Conservation (phyloP, 2,113 vertebrate species). For the Rattus rattus region DNA sequence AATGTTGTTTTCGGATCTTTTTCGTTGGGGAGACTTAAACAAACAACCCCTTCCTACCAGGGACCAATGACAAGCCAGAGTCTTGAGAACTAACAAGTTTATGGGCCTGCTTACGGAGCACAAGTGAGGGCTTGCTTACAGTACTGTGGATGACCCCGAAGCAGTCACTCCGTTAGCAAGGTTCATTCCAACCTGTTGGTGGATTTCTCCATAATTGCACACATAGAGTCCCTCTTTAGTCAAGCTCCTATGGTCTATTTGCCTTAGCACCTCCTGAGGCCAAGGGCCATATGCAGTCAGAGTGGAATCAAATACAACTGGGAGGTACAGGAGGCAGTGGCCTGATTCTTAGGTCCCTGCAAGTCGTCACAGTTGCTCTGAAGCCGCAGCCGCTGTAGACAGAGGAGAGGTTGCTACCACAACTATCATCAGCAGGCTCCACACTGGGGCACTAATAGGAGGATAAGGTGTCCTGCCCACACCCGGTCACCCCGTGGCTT, state of each 20-base stretch:
- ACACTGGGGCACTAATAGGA: neutral
- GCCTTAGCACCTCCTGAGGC: neutral
- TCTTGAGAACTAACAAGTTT: no score
- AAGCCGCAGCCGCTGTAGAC: neutral
- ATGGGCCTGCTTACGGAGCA: neutral
- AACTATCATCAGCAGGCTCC: neutral
- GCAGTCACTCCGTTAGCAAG: fast-evolving
- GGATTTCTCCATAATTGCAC: no score
- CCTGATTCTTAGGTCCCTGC: neutral
- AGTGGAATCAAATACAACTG: neutral
- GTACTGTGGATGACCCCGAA: neutral
- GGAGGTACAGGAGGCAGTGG: neutral
- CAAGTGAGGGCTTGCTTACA: neutral
- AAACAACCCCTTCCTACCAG: no score
- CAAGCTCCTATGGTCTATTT: no score
- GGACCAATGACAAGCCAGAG: neutral
- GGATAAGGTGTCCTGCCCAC: neutral
- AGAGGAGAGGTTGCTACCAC: neutral
- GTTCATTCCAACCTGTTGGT: no score
- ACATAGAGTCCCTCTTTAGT: neutral
- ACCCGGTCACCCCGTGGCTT: no score
- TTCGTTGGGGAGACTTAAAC: neutral
- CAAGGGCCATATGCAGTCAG: neutral
- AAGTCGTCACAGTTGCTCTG: neutral
- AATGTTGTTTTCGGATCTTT: neutral